These are phyloP conservation scores for Smithornis capensis DNA, from an alignment of 2,113 vertebrate species.

Conservation along the genomic window DNA sequence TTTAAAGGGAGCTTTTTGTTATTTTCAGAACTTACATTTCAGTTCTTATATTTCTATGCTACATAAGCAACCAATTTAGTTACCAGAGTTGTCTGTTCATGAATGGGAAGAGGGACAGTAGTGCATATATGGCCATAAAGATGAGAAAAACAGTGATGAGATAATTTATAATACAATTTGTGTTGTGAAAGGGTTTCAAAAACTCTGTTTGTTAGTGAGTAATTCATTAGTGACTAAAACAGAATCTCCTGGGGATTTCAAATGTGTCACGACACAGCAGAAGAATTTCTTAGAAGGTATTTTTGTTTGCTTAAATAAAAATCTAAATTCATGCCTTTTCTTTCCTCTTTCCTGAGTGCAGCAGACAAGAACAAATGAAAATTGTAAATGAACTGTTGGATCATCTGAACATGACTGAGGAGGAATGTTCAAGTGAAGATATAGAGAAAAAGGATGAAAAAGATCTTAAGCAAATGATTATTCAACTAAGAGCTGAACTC, in stretches of 20 bases:
- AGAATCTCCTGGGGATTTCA: not conserved
- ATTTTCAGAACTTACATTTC: not conserved
- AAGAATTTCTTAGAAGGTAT: not conserved
- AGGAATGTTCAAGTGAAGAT: constrained; percentile 74
- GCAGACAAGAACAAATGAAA: constrained; percentile 72
- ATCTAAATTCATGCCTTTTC: constrained; percentile 11
- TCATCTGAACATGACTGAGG: constrained; percentile 63
- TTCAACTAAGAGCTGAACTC: constrained; percentile 73
- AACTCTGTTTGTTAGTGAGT: not conserved
- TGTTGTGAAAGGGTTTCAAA: not conserved
- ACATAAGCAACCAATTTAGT: not conserved
- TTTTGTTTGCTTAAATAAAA: constrained; percentile 35
- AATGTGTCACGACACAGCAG: not conserved
- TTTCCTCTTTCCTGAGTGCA: constrained; percentile 27
- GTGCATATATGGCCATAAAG: not conserved
- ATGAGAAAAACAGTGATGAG: not conserved
- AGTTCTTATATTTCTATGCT: not conserved
- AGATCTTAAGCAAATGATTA: constrained; percentile 71
- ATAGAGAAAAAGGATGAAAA: constrained; percentile 73
- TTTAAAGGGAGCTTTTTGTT: not conserved
- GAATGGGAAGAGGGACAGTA: not conserved
- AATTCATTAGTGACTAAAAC: not conserved
- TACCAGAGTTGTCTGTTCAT: not conserved
- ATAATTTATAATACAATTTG: not conserved
- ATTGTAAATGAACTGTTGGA: constrained; percentile 73